These are phyloP conservation scores for Acleris holmiana DNA, from an alignment of 2,888 invertebrate genomes.

Conservation along the genomic window DNA sequence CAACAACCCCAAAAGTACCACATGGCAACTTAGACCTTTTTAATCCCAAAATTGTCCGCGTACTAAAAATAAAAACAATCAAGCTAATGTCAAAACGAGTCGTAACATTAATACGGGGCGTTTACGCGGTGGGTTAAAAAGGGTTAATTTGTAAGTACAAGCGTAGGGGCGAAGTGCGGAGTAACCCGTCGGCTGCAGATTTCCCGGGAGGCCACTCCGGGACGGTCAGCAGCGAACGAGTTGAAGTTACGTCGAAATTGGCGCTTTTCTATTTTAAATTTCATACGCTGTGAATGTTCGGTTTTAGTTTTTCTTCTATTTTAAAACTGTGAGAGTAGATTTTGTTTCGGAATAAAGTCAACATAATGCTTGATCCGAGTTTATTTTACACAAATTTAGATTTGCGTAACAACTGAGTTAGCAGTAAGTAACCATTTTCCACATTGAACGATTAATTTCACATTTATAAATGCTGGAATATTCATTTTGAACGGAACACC, in stretches of 20 bases:
- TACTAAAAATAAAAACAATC: conserved; percentile 36
- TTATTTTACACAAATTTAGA: too few species aligned
- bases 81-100: conserved; percentile 32
- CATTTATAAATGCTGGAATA: too few species aligned
- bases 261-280: conserved; percentile 6
- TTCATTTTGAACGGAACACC: too few species aligned
- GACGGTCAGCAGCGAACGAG: conserved; percentile 33
- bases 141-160: conserved; percentile 39
- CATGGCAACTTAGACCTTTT: conserved; percentile 20
- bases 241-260: conserved; percentile 17
- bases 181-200: conserved; percentile 33
- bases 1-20: conserved; percentile 1
- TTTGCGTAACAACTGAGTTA: too few species aligned
- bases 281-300: conserved; percentile 2
- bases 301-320: too few species aligned
- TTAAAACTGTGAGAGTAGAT: too few species aligned
- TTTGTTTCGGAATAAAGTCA: too few species aligned
- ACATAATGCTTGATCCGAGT: too few species aligned
- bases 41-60: conserved; percentile 33
- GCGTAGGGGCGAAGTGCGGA: conserved; percentile 26
- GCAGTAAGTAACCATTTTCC: too few species aligned
- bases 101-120: conserved; percentile 35
- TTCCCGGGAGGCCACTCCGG: conserved; percentile 31
- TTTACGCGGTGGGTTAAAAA: conserved; percentile 36
- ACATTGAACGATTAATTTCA: too few species aligned